Base-by-base conservation (phyloP, 1,140 invertebrate species). In the Brachystomella parvula region DNA sequence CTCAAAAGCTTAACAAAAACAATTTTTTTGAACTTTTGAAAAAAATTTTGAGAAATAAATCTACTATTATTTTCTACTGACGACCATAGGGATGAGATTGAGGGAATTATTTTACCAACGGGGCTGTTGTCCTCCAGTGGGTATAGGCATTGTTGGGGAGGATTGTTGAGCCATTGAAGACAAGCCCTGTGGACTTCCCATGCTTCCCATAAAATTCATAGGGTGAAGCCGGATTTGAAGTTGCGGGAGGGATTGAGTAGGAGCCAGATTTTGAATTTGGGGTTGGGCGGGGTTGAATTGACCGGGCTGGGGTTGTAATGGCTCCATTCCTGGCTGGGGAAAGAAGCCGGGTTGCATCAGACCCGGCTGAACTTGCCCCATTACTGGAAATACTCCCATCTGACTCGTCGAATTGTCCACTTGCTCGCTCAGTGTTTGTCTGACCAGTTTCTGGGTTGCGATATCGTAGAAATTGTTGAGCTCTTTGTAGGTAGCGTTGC, bases 401-500 rank as follows among this genome's bases (percentile, higher is more conserved):
- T 6, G 35, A 6, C 19, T 6, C 6, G 35, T 19, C 6, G 49
- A 15, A 63, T 9, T 53, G 49, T 9, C 6, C 28, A 26, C 1
- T 64, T 2, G 3, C 26, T 6, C n/a, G 3, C 3, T 59, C 15
- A 9, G 3, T 59, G 17, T 59, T 59, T 3, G 12, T 9, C 15
- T 32, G 3, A 31, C 28, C 26, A 57, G 21, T 29, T 57, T 57
- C 12, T 57, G 6, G 6, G 12, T 29, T 6, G 32, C 58, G 44
- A 33, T 29, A 9, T 67, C 21, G 28, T 31, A 44, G 26, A 3
- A 69, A 63, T 58, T 69, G 59, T 69, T 65, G 39, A 65, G 67
- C 64, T 53, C 64, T 15, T 32, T 63, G 67, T 58, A 69, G 17
- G 64, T 65, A 65, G 33, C 60, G 62, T 33, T 65, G 60, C 67